These are phyloP conservation scores for Lepidocyrtinus sp. DNA, from an alignment of 2,888 invertebrate species.

Conservation along the genomic window DNA sequence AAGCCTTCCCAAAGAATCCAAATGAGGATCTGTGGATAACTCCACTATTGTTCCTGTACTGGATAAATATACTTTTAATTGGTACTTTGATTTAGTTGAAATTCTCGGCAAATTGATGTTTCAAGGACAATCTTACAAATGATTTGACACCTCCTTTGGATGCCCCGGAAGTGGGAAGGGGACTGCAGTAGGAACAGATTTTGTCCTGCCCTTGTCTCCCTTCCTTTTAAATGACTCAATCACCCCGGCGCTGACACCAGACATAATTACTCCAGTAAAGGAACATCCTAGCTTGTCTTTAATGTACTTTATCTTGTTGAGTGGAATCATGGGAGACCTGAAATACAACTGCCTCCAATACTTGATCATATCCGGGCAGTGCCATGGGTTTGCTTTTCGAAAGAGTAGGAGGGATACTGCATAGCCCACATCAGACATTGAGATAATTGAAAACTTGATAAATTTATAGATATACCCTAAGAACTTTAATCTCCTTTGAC, in stretches of 20 bases:
- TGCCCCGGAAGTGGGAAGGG: background rate
- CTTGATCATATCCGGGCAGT: background rate
- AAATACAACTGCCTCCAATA: background rate
- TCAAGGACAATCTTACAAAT: background rate
- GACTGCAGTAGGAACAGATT: background rate
- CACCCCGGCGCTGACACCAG: background rate
- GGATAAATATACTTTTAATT: background rate
- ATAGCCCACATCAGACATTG: too few species aligned
- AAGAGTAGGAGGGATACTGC: background rate
- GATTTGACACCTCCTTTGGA: background rate
- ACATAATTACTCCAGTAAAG: background rate
- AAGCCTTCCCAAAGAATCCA: background rate
- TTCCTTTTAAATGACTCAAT: background rate
- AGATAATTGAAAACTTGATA: too few species aligned
- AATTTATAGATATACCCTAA: too few species aligned
- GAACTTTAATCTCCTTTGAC: too few species aligned
- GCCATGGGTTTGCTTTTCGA: background rate
- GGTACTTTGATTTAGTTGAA: background rate
- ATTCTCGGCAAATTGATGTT: background rate
- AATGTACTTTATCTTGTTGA: background rate
- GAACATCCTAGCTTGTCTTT: background rate
- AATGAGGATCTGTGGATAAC: background rate
- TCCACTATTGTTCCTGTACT: background rate
- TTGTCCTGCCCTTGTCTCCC: background rate
- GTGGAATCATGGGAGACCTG: background rate